Evolutionary conservation across 30 jellyfish, hydroid and myxozoan species (phyloP).

Genomic region (Pelagia noctiluca): DNA sequence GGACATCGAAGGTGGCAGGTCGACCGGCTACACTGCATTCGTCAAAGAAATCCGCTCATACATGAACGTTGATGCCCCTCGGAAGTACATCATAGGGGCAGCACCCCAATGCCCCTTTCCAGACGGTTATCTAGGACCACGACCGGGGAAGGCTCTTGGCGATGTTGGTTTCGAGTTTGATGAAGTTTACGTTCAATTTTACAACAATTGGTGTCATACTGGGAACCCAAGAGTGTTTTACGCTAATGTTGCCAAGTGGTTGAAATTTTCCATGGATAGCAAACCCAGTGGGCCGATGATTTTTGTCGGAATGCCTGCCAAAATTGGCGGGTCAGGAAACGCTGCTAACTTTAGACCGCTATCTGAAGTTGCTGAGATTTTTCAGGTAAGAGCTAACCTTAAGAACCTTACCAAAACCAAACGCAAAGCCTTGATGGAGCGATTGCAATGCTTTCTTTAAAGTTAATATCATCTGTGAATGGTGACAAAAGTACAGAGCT

Average conservation of each 20-base stretch:
- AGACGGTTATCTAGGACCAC: conserved; percentile 95
- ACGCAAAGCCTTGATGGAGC: no score
- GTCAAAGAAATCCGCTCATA: conserved; percentile 81
- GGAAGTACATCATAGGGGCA: conserved; percentile 91
- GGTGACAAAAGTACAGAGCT: no score
- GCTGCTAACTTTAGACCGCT: conserved; percentile 93
- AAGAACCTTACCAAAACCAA: no score
- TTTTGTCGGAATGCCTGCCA: conserved; percentile 96
- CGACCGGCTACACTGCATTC: conserved; percentile 85
- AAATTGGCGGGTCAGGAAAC: conserved; percentile 92
- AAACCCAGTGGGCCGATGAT: conserved; percentile 88
- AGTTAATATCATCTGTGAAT: no score
- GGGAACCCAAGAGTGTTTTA: conserved; percentile 91
- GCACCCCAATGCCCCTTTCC: conserved; percentile 99
- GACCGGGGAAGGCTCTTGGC: conserved; percentile 92
- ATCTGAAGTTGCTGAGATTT: conserved; percentile 76
- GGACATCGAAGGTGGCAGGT: conserved; percentile 98
- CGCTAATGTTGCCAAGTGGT: conserved; percentile 87
- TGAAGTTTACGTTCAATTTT: conserved; percentile 94
- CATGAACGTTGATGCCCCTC: conserved; percentile 75
- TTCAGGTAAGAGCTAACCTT: conserved; percentile 57
- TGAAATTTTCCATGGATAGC: conserved; percentile 70
- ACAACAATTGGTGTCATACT: conserved; percentile 98
- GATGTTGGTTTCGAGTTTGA: conserved; percentile 94
- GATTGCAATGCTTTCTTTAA: no score